Evolutionary conservation across 2,113 vertebrate species (phyloP).

Genomic region (Neoarius graeffei): DNA sequence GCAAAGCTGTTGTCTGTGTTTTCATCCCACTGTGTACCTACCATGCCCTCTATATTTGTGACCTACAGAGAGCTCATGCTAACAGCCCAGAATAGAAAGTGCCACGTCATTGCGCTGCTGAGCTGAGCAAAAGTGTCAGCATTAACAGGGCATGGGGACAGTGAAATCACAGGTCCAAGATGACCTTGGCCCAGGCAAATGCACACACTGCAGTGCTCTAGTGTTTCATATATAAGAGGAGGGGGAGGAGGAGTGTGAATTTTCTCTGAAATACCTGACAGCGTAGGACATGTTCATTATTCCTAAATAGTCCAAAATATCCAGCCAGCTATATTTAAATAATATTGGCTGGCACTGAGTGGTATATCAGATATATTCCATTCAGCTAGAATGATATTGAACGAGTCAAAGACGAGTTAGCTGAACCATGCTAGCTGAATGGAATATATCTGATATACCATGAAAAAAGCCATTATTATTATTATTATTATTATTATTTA

Average conservation of each 20-base stretch:
- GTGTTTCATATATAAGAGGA: constrained; percentile 26
- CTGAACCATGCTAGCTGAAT: no score
- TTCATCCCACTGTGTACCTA: constrained; percentile 27
- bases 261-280: constrained; percentile 35
- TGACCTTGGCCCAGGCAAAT: constrained; percentile 44
- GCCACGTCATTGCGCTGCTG: constrained; percentile 46
- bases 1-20: constrained; percentile 22
- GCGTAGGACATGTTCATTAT: neutral
- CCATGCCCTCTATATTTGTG: constrained; percentile 28
- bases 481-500: no score
- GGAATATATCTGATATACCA: no score
- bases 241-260: neutral
- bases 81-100: constrained; percentile 56
- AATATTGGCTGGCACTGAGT: no score
- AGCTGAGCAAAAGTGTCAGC: constrained; percentile 26
- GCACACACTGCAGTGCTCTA: constrained; percentile 35
- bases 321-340: neutral
- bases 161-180: constrained; percentile 27
- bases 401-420: no score
- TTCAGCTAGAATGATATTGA: no score
- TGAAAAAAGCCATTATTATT: no score
- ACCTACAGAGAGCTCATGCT: constrained; percentile 40
- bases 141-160: constrained; percentile 18
- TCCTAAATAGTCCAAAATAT: neutral
- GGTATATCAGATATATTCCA: no score